Evolutionary conservation across 1,140 invertebrate genomes (phyloP), one percentile per base, ranked within the genome.

Genomic region (Ceratitis capitata): DNA sequence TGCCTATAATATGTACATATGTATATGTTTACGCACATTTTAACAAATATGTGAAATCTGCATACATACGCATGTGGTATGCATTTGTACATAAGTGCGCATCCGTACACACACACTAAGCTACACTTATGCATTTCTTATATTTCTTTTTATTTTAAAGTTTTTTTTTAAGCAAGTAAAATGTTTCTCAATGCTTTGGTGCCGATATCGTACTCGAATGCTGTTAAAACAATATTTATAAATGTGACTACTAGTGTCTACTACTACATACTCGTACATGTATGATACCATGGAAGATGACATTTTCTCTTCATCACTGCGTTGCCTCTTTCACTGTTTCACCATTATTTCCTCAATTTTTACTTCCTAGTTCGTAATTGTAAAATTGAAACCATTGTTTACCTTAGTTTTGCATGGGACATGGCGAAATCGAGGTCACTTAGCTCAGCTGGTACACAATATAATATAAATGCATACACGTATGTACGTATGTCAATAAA

Each of bases 301-400:
- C 19, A 35, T 69, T 69, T 69, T 69, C 61, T 39, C 29, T 23
- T 5, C 19, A n/a, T 23, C 0, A n/a, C 16, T 53, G 4, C 7
- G 0, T 53, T 23, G 5, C 39, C 5, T 69, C 61, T 69, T 69
- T 69, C 61, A 29, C 29, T 12, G 14, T 35, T 23, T n/a, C n/a
- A n/a, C n/a, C n/a, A n/a, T n/a, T 23, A 78, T 78, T 78, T 78
- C 69, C 69, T 78, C 39, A 23, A 78, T 78, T 78, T n/a, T 78
- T 45, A 78, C 69, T 78, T 78, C 69, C 69, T 78, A 26, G 69
- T 78, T 78, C 23, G 69, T 78, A 78, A 26, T 78, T 78, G 69
- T 39, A 78, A 78, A 78, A 23, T n/a, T 78, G 12, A 23, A 78
- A 23, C 69, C 23, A 78, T 78, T 78, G 47, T 83, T 83, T 83